Evolutionary conservation across 1,140 invertebrate genomes (phyloP).

Genomic region (Brachionus rotundiformis): DNA sequence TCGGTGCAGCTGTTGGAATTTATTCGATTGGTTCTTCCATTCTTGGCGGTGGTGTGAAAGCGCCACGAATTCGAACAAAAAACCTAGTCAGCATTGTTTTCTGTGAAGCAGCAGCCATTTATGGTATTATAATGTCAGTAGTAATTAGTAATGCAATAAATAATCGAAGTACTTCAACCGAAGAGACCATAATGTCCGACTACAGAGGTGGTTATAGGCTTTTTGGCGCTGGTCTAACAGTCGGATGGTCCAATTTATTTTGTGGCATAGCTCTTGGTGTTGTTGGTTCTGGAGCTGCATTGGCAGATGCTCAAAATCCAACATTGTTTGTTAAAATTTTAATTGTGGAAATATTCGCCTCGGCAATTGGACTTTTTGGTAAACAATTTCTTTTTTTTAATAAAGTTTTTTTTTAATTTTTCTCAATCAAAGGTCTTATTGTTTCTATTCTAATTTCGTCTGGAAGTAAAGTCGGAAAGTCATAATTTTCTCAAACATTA

Average conservation of each 20-base stretch:
- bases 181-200: neutral
- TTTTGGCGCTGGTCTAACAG: slow-evolving; percentile 90
- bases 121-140: slow-evolving; percentile 96
- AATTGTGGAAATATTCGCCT: slow-evolving; percentile 96
- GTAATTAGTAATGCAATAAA: slow-evolving; percentile 82
- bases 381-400: neutral
- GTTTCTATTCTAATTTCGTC: slow-evolving; percentile 48
- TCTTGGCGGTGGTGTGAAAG: slow-evolving; percentile 94
- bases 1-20: slow-evolving; percentile 93
- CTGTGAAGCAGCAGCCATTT: slow-evolving; percentile 80
- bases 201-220: slow-evolving; percentile 75
- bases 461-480: slow-evolving; percentile 13
- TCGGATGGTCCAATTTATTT: slow-evolving; percentile 88
- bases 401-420: neutral
- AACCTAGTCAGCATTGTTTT: slow-evolving; percentile 84
- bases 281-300: slow-evolving; percentile 88
- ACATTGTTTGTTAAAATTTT: slow-evolving; percentile 93
- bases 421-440: slow-evolving; percentile 42
- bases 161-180: neutral
- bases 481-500: neutral
- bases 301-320: slow-evolving; percentile 91
- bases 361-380: slow-evolving; percentile 94
- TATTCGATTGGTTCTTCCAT: slow-evolving; percentile 94
- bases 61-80: slow-evolving; percentile 97
- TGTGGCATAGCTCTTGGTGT: slow-evolving; percentile 94